Evolutionary conservation across 2,888 invertebrate genomes (phyloP).

Genomic region (Hanleya hanleyi): DNA sequence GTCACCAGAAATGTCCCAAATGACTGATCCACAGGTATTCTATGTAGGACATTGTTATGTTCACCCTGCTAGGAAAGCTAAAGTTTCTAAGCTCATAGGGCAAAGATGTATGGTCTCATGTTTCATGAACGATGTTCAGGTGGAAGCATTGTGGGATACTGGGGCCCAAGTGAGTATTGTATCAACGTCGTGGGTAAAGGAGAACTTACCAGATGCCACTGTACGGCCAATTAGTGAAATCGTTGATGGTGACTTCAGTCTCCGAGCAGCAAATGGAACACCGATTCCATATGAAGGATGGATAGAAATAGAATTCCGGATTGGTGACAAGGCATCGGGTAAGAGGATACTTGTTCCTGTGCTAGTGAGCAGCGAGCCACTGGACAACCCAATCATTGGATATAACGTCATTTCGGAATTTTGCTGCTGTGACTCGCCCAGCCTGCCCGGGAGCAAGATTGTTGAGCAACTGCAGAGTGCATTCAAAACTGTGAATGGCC

Average conservation of each 20-base stretch:
- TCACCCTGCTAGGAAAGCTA: background rate
- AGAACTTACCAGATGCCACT: background rate
- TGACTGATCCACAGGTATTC: background rate
- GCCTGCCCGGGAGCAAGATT: background rate
- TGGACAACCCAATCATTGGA: background rate
- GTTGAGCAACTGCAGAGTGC: constrained; percentile 1
- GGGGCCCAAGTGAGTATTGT: constrained; percentile 4
- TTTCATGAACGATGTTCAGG: background rate
- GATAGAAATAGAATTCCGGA: background rate
- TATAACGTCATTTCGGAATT: background rate
- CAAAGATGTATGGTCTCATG: background rate
- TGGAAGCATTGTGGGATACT: background rate
- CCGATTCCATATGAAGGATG: constrained; percentile 2
- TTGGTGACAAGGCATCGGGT: background rate
- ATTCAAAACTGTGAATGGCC: background rate
- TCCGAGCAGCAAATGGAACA: background rate
- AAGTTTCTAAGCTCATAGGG: background rate
- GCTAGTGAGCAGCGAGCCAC: background rate
- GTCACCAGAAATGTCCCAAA: background rate
- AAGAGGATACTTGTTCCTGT: background rate
- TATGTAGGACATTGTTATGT: background rate
- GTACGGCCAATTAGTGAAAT: background rate
- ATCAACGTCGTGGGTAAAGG: background rate
- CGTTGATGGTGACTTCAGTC: background rate
- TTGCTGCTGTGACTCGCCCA: background rate